These are phyloP conservation scores for Thunnus thynnus DNA, from an alignment of 2,113 vertebrate species.

Conservation along the genomic window DNA sequence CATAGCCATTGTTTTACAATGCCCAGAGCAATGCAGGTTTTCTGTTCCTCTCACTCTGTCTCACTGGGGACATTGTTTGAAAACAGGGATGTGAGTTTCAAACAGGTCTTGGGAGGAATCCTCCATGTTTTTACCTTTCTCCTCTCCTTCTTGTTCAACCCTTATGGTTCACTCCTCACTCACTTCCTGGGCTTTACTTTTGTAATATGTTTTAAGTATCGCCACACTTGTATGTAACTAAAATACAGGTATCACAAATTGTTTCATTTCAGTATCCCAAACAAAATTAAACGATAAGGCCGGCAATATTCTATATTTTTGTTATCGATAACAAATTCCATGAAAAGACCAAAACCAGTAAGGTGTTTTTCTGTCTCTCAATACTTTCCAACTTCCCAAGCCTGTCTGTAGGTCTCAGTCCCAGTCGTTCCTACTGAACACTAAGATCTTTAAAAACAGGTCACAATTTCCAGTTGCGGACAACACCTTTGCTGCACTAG, in stretches of 20 bases:
- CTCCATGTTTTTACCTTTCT: constrained; percentile 11
- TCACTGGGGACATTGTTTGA: constrained; percentile 67
- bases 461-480: no score
- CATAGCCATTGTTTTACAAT: constrained; percentile 65
- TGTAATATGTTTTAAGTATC: constrained; percentile 2
- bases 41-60: constrained; percentile 60
- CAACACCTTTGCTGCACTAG: no score
- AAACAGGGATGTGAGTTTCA: constrained; percentile 59
- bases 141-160: constrained; percentile 5
- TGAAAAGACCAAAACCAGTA: no score
- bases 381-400: no score
- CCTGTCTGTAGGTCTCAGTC: no score
- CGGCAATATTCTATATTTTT: background rate
- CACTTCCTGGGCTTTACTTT: background rate
- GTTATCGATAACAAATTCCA: background rate
- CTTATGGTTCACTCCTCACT: constrained; percentile 28
- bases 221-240: background rate
- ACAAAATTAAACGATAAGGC: background rate
- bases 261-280: background rate
- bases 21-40: constrained; percentile 68
- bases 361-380: no score
- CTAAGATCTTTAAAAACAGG: no score
- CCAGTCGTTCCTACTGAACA: no score
- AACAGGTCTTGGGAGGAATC: constrained; percentile 46
- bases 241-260: background rate